Evolutionary conservation across 2,113 vertebrate genomes (phyloP), one percentile per base, ranked within the genome.

Genomic region (Podarcis muralis): DNA sequence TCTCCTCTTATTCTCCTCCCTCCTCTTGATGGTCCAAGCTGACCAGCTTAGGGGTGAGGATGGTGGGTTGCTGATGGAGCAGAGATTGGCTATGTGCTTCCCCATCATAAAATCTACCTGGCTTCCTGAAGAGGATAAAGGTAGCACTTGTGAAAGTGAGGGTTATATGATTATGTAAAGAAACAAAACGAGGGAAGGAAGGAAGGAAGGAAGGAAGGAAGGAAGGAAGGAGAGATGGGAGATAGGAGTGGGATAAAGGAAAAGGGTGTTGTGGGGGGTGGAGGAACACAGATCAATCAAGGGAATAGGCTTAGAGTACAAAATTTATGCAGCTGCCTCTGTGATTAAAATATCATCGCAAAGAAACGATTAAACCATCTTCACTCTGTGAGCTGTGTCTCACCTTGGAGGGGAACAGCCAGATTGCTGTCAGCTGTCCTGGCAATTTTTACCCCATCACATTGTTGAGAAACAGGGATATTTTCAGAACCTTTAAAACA

Each of bases 71-170:
- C 35, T 69, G 92, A 89, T 88, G 76, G 77, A 82, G 48, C 30
- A 87, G 68, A 93, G 84, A 86, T 68, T 86, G 84, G 27, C 40
- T 59, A 88, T 69, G 65, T 0, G 30, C 81, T 88, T 88, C 86
- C 88, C 22, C 23, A 90, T 91, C 88, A 90, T 90, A 89, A 93
- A 86, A 92, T 91, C 82, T 92, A 86, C 83, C 86, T 59, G 76
- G 88, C 82, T 90, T 75, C 85, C 74, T 81, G 81, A 66, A 0
- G 6, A 78, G 90, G 32, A 48, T 35, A 57, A 9, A 74, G 81
- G 48, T 69, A 69, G n/a, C 9, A 1, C 53, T 75, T 0, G 0
- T 0, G 0, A 40, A 40, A 57, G n/a, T 23, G 2, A 62, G 65
- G 78, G 90, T 78, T 87, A 81, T 66, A 1, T 66, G 48, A 81